phyloP scores from a whole-genome alignment of 64 coral and sea anemone species.

The Acropora tenuis region DNA sequence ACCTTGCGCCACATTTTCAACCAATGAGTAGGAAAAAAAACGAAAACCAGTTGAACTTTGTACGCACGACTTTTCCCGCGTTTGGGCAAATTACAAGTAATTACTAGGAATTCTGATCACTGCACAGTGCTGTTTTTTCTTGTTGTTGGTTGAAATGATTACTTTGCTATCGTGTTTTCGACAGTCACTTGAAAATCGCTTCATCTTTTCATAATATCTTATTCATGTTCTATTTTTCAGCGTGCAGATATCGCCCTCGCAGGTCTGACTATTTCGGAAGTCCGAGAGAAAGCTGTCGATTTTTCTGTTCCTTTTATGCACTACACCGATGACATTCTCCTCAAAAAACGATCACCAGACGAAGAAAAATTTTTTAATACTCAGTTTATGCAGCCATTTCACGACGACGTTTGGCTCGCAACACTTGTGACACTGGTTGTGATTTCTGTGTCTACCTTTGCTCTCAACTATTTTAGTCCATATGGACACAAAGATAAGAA shows the following conservation, averaged over 20 bases:
- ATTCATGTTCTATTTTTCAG: not conserved
- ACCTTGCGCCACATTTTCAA: no score
- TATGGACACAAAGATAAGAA: slow-evolving; percentile 62
- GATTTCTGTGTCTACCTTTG: slow-evolving; percentile 32
- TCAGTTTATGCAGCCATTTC: slow-evolving; percentile 67
- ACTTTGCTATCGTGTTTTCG: no score
- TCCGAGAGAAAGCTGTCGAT: slow-evolving; percentile 50
- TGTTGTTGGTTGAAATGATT: no score
- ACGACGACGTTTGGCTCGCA: slow-evolving; percentile 53
- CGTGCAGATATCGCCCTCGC: slow-evolving; percentile 49
- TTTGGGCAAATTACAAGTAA: no score
- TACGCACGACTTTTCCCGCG: no score
- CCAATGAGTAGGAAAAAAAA: no score
- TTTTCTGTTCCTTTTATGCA: slow-evolving; percentile 63
- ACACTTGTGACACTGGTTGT: slow-evolving; percentile 10
- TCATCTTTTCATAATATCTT: not conserved
- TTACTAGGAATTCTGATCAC: no score
- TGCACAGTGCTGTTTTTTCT: no score
- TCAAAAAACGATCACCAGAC: slow-evolving; percentile 21
- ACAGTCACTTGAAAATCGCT: no score
- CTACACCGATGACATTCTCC: slow-evolving; percentile 64
- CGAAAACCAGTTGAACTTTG: no score
- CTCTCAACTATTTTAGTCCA: slow-evolving; percentile 64
- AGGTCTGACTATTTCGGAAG: slow-evolving; percentile 34
- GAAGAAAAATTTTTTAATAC: not conserved